Conservation (phyloP, 1,140 invertebrate species). For the Phymorhynchus buccinoides region DNA sequence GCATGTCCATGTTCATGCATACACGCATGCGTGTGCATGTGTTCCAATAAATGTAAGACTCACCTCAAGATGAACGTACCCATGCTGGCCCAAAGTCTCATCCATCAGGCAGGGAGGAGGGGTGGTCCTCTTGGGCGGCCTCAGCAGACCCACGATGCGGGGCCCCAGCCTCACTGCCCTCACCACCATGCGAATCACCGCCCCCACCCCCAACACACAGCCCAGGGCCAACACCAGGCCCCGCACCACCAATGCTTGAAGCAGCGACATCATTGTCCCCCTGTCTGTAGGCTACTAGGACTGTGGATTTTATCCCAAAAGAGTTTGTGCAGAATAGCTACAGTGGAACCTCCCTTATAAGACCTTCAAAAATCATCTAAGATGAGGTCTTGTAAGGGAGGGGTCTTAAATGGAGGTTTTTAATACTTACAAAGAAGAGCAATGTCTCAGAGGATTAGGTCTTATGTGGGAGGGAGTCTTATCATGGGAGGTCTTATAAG, state of each 20-base stretch:
- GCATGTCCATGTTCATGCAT: neutral
- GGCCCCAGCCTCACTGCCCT: neutral
- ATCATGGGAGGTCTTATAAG: too few species aligned
- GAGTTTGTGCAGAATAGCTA: too few species aligned
- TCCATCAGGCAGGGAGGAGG: constrained; percentile 57
- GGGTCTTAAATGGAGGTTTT: too few species aligned
- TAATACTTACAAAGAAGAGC: too few species aligned
- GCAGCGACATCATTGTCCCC: too few species aligned
- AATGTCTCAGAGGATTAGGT: too few species aligned
- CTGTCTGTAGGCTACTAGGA: too few species aligned
- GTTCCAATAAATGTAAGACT: constrained; percentile 51
- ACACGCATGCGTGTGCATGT: constrained; percentile 66
- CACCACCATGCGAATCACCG: neutral
- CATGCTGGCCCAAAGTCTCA: constrained; percentile 55
- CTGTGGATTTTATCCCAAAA: too few species aligned
- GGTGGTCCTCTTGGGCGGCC: constrained; percentile 40
- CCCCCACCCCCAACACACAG: neutral
- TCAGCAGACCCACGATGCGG: constrained; percentile 24
- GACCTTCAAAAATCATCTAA: too few species aligned
- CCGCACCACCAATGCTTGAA: neutral
- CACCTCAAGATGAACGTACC: constrained; percentile 58
- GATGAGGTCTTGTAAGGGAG: too few species aligned
- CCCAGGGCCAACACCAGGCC: neutral
- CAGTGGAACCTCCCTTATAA: too few species aligned
- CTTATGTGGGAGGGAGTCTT: too few species aligned